Base-by-base conservation (phyloP, 1,140 invertebrate genomes). In the Drosophila triauraria region DNA sequence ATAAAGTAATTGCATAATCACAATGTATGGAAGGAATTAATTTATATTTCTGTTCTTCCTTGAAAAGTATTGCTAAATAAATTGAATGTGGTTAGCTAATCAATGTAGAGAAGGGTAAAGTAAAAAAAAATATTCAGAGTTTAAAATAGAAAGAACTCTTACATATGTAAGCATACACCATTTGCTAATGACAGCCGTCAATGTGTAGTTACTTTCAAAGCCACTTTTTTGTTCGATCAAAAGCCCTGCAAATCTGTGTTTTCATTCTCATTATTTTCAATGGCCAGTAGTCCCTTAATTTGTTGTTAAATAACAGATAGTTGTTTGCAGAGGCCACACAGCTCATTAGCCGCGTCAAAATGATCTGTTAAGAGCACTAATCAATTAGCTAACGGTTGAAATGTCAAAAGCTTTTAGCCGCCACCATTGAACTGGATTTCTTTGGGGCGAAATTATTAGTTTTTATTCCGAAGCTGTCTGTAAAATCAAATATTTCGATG, bases 331-430 rank as follows among this genome's bases (percentile, higher is more conserved):
- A 62, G 20, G 40, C 2, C 20, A 12, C 13, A 17, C 15, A 35
- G 40, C 63, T 63, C 30, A 65, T 62, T 61, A 61, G 57, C 23
- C 57, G 25, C 9, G 12, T 38, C 42, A 46, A 12, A 65, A 43
- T 32, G 10, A 64, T 64, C 2, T 43, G 54, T 20, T 43, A 20
- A 61, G 57, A 64, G 38, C 40, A 13, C 38, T 25, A 44, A 46
- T 20, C 57, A 65, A 63, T 47, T 44, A 65, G 42, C 57, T 15
- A 46, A 62, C 58, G 57, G 12, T 27, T 65, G 20, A 69, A 44
- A 67, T 44, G n/a, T 67, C 47, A 69, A 51, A 69, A 44, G 35
- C 30, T 51, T 35, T 46, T 65, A 30, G 10, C 7, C 10, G 10
- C 7, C 10, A 8, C n/a, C 32, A 46, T 47, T 35, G 7, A 38